A percentile compares a stretch with the other conserved stretches of the same genome.
These are phyloP conservation scores for Corythornis vintsioides DNA, from an alignment of 2,113 vertebrate species.

Conservation along the genomic window DNA sequence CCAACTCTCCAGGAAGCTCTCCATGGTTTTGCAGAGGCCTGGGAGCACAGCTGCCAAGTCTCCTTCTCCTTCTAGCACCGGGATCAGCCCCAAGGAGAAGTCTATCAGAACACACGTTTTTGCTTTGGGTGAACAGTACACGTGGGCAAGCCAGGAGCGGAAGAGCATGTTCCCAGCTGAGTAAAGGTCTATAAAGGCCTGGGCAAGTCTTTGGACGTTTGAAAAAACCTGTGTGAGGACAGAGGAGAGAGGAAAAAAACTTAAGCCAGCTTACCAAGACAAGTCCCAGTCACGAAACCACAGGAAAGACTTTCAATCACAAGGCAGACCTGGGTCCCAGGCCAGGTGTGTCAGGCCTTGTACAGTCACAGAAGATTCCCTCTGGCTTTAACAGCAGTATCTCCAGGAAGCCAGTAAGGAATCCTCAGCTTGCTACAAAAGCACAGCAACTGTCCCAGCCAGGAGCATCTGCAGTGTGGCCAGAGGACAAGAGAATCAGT, in stretches of 20 bases:
- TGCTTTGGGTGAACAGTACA: conserved; percentile 73
- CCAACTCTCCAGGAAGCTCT: conserved; percentile 85
- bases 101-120: conserved; percentile 76
- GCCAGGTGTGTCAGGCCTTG: not conserved
- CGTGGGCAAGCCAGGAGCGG: conserved; percentile 81
- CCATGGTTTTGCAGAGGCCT: conserved; percentile 86
- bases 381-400: not conserved
- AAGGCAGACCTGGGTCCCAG: not conserved
- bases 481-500: not conserved
- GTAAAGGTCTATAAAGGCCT: conserved; percentile 87
- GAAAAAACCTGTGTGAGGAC: conserved; percentile 82
- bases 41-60: conserved; percentile 76
- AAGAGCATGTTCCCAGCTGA: conserved; percentile 91
- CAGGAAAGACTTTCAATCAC: not conserved
- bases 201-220: conserved; percentile 83
- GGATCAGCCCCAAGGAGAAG: conserved; percentile 74
- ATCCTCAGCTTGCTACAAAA: not conserved
- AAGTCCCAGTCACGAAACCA: not conserved
- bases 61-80: conserved; percentile 72
- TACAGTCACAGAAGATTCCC: not conserved
- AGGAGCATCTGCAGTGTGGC: not conserved
- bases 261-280: not conserved
- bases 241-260: not conserved
- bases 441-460: not conserved
- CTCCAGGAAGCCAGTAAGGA: not conserved